Conservation (phyloP, 23 tunicate genomes). For the Ciona savignyi region DNA sequence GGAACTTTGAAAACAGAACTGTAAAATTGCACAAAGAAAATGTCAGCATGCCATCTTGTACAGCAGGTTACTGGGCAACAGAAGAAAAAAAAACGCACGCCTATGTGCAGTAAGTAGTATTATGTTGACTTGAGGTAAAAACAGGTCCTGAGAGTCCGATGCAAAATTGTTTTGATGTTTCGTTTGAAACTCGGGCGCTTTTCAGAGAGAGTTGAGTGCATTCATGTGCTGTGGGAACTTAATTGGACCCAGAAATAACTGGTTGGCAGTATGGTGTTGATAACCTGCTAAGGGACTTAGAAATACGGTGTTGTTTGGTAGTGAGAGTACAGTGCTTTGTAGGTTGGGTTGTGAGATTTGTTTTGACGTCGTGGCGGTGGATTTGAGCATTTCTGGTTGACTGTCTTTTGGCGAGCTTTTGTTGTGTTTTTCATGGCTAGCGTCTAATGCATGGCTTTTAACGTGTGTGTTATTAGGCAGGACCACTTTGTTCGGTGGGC, state of each 20-base stretch:
- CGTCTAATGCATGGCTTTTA: background rate
- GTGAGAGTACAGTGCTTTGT: background rate
- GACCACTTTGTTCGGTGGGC: conserved; percentile 76
- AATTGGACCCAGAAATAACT: background rate
- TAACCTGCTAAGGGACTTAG: background rate
- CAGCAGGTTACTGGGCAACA: too few relatives aligned
- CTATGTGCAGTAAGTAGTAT: background rate
- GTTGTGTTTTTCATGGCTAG: background rate
- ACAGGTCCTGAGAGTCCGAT: background rate
- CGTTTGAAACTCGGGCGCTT: background rate
- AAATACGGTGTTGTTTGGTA: background rate
- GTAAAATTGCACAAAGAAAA: too few relatives aligned
- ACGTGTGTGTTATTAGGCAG: conserved; percentile 13
- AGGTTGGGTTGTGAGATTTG: background rate
- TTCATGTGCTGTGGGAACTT: background rate
- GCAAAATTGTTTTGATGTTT: too few relatives aligned
- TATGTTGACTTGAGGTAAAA: background rate
- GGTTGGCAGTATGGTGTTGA: background rate
- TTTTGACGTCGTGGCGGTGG: background rate
- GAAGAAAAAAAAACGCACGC: too few relatives aligned
- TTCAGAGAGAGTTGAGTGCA: background rate
- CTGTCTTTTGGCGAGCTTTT: background rate
- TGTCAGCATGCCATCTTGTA: too few relatives aligned
- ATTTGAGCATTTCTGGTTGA: background rate
- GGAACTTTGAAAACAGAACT: too few relatives aligned